Evolutionary conservation across 2,888 invertebrate species (phyloP).

Genomic region (Trissolcus brochymenae): DNA sequence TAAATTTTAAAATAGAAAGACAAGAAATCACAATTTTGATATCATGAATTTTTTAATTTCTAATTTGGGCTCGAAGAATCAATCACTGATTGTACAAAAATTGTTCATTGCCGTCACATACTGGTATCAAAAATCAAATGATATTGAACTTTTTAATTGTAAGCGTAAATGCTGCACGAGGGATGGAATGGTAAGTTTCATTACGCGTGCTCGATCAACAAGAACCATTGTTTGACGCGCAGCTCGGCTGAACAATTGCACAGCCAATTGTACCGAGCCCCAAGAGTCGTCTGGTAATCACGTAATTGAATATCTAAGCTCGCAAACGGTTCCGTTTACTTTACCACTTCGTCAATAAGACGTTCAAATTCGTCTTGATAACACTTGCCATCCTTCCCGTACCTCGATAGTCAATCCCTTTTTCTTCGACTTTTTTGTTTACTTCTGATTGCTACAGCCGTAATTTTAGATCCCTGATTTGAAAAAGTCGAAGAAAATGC

Average conservation of each 20-base stretch:
- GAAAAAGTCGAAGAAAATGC: too few relatives aligned
- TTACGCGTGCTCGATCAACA: slow-evolving; percentile 37
- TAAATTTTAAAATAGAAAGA: too few relatives aligned
- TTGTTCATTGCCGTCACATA: too few relatives aligned
- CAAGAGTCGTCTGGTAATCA: slow-evolving; percentile 61
- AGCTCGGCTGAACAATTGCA: slow-evolving; percentile 8
- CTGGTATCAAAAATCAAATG: slow-evolving; percentile 10
- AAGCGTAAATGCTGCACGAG: slow-evolving; percentile 28
- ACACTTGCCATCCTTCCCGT: neutral
- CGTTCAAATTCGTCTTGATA: slow-evolving; percentile 43
- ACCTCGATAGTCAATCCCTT: neutral
- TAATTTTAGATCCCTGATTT: too few relatives aligned
- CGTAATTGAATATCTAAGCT: slow-evolving; percentile 70
- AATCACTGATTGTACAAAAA: too few relatives aligned
- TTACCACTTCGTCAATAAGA: slow-evolving; percentile 68
- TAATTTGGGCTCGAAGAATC: too few relatives aligned
- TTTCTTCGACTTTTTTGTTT: slow-evolving; percentile 1
- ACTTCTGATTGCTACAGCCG: neutral
- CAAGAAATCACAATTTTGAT: too few relatives aligned
- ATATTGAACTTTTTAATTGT: slow-evolving; percentile 38
- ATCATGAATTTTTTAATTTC: too few relatives aligned
- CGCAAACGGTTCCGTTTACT: slow-evolving; percentile 65
- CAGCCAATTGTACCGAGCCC: slow-evolving; percentile 25
- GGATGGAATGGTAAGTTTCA: slow-evolving; percentile 40
- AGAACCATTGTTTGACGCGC: slow-evolving; percentile 46